phyloP scores from a whole-genome alignment of 2,113 vertebrate species.

The Falcunculus frontatus region DNA sequence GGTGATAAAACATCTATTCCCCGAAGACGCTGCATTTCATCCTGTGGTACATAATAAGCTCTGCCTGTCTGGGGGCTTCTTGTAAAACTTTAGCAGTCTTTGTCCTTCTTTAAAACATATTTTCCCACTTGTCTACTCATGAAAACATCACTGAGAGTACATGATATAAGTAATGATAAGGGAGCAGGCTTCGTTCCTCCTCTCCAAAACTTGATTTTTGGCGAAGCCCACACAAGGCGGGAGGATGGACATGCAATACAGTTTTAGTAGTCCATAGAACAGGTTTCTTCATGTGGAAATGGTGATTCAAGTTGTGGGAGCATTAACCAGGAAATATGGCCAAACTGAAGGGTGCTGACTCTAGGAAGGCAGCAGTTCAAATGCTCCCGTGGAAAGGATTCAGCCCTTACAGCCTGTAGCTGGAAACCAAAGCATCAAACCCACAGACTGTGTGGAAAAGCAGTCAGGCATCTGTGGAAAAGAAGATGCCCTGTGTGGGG shows the following conservation, averaged over 20 bases:
- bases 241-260: not conserved
- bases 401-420: not conserved
- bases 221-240: not conserved
- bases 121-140: not conserved
- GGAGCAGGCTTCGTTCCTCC: fast-evolving
- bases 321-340: not conserved
- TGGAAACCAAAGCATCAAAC: not conserved
- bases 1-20: not conserved
- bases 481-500: not conserved
- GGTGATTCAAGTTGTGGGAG: not conserved
- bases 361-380: not conserved
- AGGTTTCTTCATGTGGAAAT: not conserved
- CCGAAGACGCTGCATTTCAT: not conserved
- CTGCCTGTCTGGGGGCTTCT: not conserved
- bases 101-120: not conserved
- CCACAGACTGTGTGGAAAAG: not conserved
- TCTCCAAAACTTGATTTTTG: not conserved
- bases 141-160: not conserved
- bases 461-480: not conserved
- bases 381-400: not conserved
- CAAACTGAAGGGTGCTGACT: not conserved
- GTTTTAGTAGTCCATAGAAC: not conserved
- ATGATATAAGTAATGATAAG: not conserved
- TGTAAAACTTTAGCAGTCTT: not conserved
- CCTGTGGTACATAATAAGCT: not conserved